Percentiles rank a stretch among this genome's conserved stretches.
phyloP scores from a whole-genome alignment of 2,888 invertebrate species.

The Eupithecia insigniata region DNA sequence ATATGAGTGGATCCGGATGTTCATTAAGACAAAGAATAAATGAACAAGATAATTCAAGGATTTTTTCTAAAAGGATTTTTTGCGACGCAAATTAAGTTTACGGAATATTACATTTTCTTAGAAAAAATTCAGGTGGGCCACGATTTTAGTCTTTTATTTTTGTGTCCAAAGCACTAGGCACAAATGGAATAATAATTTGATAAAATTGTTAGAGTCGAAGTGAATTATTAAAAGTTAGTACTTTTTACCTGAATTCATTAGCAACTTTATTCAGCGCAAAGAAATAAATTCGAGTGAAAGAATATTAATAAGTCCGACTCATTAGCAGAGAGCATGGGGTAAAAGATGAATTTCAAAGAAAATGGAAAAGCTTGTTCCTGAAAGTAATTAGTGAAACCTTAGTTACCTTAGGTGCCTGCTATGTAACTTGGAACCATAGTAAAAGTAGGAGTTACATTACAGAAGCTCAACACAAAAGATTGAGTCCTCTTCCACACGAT shows the following conservation, averaged over 20 bases:
- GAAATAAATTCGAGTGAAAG: constrained; percentile 37
- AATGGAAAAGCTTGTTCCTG: constrained; percentile 26
- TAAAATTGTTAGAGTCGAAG: constrained; percentile 14
- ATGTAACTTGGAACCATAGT: constrained; percentile 11
- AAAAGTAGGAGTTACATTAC: neutral
- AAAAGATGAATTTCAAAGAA: constrained; percentile 32
- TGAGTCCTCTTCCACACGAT: constrained; percentile 17
- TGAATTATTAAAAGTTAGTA: constrained; percentile 18
- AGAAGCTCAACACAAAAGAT: constrained; percentile 1
- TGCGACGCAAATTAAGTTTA: neutral
- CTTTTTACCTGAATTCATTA: constrained; percentile 36
- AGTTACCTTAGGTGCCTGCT: constrained; percentile 19
- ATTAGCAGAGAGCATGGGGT: constrained; percentile 36
- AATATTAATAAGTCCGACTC: constrained; percentile 43
- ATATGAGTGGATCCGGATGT: neutral
- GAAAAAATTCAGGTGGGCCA: neutral
- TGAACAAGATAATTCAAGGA: neutral
- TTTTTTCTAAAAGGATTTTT: neutral
- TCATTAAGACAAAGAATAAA: neutral
- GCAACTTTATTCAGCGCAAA: constrained; percentile 40
- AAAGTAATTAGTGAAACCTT: constrained; percentile 28
- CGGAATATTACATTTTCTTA: neutral
- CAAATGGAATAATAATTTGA: constrained; percentile 20
- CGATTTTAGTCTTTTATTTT: neutral
- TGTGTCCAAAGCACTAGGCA: neutral